Evolutionary conservation across 1,140 invertebrate species (phyloP).

Genomic region (Drosophila eugracilis): DNA sequence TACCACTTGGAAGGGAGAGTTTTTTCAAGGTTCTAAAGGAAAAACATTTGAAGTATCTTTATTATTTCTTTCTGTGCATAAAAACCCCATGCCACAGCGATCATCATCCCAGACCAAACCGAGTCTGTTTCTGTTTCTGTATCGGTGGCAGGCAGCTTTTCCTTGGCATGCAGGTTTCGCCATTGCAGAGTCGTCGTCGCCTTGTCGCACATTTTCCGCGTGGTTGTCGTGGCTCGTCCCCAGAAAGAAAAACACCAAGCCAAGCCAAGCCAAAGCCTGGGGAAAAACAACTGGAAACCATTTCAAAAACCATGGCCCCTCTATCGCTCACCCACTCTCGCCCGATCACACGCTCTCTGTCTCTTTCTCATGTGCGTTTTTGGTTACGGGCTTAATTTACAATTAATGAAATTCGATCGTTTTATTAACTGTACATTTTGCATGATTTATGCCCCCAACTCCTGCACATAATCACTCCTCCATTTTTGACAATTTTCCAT

Average conservation of each 20-base stretch:
- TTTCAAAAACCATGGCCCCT: conserved; percentile 3
- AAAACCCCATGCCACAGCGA: conserved; percentile 10
- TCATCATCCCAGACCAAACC: conserved; percentile 19
- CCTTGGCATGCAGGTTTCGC: conserved; percentile 70
- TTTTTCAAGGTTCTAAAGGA: too few species aligned
- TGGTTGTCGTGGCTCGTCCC: conserved; percentile 71
- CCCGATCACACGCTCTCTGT: not conserved
- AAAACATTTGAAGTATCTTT: not conserved
- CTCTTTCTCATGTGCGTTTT: conserved; percentile 29
- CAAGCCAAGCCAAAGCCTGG: conserved; percentile 4
- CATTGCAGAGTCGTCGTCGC: conserved; percentile 36
- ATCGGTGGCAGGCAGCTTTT: conserved; percentile 53
- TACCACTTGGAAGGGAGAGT: too few species aligned
- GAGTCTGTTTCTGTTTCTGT: conserved; percentile 13
- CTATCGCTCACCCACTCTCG: conserved; percentile 4
- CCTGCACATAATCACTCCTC: not conserved
- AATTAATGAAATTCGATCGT: conserved; percentile 84
- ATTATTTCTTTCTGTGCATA: not conserved
- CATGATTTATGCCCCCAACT: conserved; percentile 31
- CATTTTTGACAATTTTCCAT: conserved; percentile 42
- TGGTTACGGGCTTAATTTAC: conserved; percentile 73
- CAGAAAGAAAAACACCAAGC: conserved; percentile 38
- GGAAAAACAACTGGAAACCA: conserved; percentile 4
- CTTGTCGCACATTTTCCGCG: conserved; percentile 70
- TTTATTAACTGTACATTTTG: conserved; percentile 81